Base-by-base conservation (phyloP, 2,888 invertebrate genomes). In the Plagodis pulveraria region DNA sequence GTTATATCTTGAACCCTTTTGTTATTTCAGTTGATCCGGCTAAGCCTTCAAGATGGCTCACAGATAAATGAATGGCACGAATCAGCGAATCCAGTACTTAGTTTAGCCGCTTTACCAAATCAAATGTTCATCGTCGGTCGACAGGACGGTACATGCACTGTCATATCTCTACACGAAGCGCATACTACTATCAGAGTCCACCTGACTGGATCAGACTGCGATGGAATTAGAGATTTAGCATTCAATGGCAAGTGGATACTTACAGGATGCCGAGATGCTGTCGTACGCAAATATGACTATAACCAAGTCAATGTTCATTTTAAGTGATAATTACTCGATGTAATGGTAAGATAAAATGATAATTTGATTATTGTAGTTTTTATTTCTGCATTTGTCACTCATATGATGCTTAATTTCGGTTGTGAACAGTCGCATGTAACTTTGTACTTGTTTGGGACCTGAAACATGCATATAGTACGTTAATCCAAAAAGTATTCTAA, bases 151-250 rank as follows among this genome's bases (percentile, higher is more conserved):
- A 93, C 94, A 0, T 94, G 95, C 70, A 93, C 93, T 43, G 92
- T 93, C 8, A 76, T 93, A 40, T 93, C 93, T 11, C 71, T 93
- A 54, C 81, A 88, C 59, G 84, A 88, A 44, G 73, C 81, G 12
- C 81, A 83, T 54, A 72, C 66, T 41, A 53, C 72, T 52, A 73
- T 80, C 5, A 79, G 89, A 58, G 85, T 94, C 0, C 94, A 95
- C 61, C 81, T 96, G n/a, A 95, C 95, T 6, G 96, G 96, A 0
- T 90, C 96, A 0, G 95, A 96, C 73, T 95, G 94, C 80, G 96
- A 96, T 72, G 95, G 96, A 0, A 92, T 96, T 11, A 93, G 96
- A 76, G 94, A 94, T 69, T 81, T 96, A 35, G 84, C 93, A 0
- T 92, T 91, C 65, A 95, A 95, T 74, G 93, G 93, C 5, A 91